Evolutionary conservation across 2,113 vertebrate species (phyloP).

Genomic region (Colistium nudipinnis): DNA sequence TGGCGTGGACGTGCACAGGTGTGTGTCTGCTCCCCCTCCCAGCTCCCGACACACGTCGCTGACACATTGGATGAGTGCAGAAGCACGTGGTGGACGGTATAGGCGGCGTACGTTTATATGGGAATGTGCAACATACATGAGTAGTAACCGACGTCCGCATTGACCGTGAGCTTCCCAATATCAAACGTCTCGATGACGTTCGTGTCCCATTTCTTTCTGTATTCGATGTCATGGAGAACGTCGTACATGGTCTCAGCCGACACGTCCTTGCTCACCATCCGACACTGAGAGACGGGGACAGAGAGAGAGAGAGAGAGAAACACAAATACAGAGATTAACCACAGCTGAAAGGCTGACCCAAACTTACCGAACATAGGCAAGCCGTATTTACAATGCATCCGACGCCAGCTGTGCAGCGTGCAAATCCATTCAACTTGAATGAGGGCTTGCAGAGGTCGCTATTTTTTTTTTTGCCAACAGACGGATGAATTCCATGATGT

Average conservation of each 20-base stretch:
- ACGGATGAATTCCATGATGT: no score
- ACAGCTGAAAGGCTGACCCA: background rate
- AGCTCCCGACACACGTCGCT: background rate
- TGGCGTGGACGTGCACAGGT: background rate
- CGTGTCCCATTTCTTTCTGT: constrained; percentile 92
- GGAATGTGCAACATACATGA: constrained; percentile 82
- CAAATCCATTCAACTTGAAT: constrained; percentile 34
- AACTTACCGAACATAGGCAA: background rate
- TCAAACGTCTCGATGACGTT: constrained; percentile 98
- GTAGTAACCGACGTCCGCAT: constrained; percentile 94
- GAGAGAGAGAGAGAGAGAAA: background rate
- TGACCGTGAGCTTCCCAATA: constrained; percentile 93
- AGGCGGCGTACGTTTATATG: background rate
- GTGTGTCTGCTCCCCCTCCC: background rate
- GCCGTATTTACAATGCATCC: background rate
- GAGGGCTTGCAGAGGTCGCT: no score
- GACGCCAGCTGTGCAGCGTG: background rate
- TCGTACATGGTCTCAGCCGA: constrained; percentile 91
- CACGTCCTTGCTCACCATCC: constrained; percentile 90
- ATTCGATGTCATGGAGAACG: constrained; percentile 94
- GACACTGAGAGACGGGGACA: constrained; percentile 82
- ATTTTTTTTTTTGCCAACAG: no score
- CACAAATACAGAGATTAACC: background rate
- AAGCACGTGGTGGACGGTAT: background rate
- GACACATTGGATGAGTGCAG: background rate